Conservation (phyloP, 2,888 invertebrate species). For the Hymenopus coronatus region DNA sequence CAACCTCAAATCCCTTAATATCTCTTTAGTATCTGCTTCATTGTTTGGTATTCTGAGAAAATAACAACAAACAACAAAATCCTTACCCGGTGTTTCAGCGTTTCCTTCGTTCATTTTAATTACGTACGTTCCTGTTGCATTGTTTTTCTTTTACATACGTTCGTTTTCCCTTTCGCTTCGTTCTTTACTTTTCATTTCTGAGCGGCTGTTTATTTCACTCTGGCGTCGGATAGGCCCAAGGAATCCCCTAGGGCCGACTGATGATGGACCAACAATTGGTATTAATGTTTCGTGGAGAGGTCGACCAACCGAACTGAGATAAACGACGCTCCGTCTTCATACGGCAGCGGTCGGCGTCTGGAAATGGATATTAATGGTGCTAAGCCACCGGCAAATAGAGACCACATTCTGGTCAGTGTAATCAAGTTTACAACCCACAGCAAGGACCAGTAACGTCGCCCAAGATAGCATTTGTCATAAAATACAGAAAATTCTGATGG, state of each 20-base stretch:
- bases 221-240: not conserved
- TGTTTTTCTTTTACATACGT: too few species aligned
- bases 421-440: not conserved
- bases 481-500: too few species aligned
- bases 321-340: constrained; percentile 21
- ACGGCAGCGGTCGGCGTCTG: constrained; percentile 13
- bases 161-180: not conserved
- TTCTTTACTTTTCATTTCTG: not conserved
- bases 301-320: constrained; percentile 24
- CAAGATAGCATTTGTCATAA: too few species aligned
- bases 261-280: constrained; percentile 27
- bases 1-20: too few species aligned
- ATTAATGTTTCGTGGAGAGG: constrained; percentile 28
- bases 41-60: too few species aligned
- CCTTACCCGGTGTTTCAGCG: not conserved
- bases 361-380: constrained; percentile 33
- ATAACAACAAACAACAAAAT: too few species aligned
- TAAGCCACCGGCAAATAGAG: not conserved
- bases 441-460: too few species aligned
- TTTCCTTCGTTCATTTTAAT: not conserved
- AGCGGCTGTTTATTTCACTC: not conserved
- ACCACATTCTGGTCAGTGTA: not conserved
- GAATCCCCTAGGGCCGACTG: not conserved
- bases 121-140: not conserved
- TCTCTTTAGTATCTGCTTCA: too few species aligned